These are phyloP conservation scores for Dendrocincla tyrannina DNA, from an alignment of 2,797 vertebrate genomes.

Conservation along the genomic window DNA sequence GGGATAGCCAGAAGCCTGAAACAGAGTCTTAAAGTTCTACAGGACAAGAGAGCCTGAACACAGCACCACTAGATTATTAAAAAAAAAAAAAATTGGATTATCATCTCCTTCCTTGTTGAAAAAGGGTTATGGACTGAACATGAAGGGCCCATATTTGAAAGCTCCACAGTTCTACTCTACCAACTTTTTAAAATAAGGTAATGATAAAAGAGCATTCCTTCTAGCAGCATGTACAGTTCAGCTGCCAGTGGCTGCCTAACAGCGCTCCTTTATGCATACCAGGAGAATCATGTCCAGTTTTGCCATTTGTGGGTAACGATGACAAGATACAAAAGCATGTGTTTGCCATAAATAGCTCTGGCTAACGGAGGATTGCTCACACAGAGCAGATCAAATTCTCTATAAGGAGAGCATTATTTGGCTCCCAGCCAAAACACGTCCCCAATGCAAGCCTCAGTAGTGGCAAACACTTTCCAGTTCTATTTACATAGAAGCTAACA, in stretches of 20 bases:
- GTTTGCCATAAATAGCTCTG: conserved; percentile 93
- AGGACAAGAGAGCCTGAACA: conserved; percentile 53
- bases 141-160: not conserved
- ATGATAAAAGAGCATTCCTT: conserved; percentile 68
- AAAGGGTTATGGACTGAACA: conserved; percentile 1
- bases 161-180: not conserved
- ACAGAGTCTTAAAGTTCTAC: conserved; percentile 66
- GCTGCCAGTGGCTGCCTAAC: conserved; percentile 66
- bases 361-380: conserved; percentile 83
- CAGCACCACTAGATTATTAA: not conserved
- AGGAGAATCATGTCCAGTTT: conserved; percentile 85
- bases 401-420: conserved; percentile 81
- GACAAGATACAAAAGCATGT: conserved; percentile 92
- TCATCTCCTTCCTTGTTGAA: not conserved
- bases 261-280: conserved; percentile 76
- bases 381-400: conserved; percentile 88
- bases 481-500: conserved; percentile 67
- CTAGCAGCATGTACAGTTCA: conserved; percentile 55
- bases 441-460: conserved; percentile 64
- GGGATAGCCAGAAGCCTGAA: conserved; percentile 74
- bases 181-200: conserved; percentile 49
- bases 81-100: not conserved
- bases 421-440: conserved; percentile 75
- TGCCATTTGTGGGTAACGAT: conserved; percentile 92
- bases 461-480: conserved; percentile 66